phyloP scores from a whole-genome alignment of 2,888 invertebrate genomes.

The Trachelus iudaicus region DNA sequence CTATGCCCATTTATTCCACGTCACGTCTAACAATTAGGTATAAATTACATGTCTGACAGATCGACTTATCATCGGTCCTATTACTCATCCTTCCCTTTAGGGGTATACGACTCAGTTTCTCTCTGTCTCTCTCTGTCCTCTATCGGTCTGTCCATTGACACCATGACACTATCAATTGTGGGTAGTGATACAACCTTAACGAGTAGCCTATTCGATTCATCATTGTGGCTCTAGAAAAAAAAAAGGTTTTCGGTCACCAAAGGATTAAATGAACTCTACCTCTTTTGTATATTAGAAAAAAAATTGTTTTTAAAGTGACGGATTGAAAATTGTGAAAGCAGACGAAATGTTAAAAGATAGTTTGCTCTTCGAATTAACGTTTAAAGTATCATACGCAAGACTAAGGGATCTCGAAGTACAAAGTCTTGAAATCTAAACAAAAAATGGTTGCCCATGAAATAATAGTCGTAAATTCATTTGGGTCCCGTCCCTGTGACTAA shows the following conservation, averaged over 20 bases:
- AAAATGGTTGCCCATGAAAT: background rate
- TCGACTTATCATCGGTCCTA: constrained; percentile 38
- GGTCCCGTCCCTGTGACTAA: background rate
- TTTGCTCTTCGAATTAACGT: background rate
- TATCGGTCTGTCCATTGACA: background rate
- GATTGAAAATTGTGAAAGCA: background rate
- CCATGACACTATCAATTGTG: background rate
- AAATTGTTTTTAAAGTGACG: background rate
- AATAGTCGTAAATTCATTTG: background rate
- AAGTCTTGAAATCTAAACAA: background rate
- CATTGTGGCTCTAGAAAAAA: background rate
- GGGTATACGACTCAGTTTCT: background rate
- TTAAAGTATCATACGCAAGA: background rate
- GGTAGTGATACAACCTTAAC: background rate
- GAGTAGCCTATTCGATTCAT: background rate
- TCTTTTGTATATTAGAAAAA: background rate
- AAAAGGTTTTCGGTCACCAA: background rate
- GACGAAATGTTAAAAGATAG: background rate
- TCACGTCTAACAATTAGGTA: constrained; percentile 39
- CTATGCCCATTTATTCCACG: constrained; percentile 33
- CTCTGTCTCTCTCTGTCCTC: background rate
- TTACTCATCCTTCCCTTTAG: constrained; percentile 32
- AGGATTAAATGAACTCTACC: background rate
- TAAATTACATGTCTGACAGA: constrained; percentile 39
- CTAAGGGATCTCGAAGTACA: background rate